These are phyloP conservation scores for Sapayoa aenigma DNA, from an alignment of 2,113 vertebrate genomes.

Conservation along the genomic window DNA sequence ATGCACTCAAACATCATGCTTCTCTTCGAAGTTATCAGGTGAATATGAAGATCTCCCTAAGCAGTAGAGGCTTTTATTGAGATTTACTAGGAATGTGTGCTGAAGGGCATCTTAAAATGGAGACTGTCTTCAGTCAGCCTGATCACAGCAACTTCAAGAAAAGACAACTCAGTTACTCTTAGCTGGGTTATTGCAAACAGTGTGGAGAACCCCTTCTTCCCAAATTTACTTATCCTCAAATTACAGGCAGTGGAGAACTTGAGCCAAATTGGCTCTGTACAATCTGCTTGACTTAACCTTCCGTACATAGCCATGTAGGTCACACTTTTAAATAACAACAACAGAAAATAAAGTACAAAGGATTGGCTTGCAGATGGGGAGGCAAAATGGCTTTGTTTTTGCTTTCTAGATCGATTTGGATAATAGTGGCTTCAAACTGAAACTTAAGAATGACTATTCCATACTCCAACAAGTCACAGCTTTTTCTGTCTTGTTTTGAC, in stretches of 20 bases:
- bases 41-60: neutral
- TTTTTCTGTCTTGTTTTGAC: neutral
- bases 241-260: neutral
- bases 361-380: neutral
- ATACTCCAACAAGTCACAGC: neutral
- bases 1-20: neutral
- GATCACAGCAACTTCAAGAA: neutral
- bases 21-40: neutral
- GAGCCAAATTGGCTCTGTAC: neutral
- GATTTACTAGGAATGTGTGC: neutral
- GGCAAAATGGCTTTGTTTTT: neutral
- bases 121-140: neutral
- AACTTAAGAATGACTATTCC: neutral
- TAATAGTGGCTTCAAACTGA: neutral
- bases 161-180: neutral
- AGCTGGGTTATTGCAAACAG: neutral
- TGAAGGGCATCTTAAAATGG: neutral
- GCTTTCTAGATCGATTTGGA: neutral
- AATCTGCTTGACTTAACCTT: neutral
- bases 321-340: neutral
- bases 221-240: neutral
- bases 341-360: neutral
- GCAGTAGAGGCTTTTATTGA: neutral
- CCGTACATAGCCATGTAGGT: neutral
- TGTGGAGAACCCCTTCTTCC: neutral